phyloP scores from a whole-genome alignment of 1,140 invertebrate genomes.

The Bombus vancouverensis region DNA sequence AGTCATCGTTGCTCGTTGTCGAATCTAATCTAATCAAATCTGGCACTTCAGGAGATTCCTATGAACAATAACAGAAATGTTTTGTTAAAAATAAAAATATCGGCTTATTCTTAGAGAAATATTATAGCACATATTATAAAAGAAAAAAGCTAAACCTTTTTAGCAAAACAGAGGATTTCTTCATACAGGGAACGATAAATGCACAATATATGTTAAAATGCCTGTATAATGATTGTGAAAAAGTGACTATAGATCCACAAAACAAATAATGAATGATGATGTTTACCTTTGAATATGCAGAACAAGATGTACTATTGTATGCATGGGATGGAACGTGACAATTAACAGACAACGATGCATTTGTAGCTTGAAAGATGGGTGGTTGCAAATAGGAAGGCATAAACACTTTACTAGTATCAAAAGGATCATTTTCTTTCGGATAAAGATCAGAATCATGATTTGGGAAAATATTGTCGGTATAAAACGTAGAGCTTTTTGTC shows the following conservation, averaged over 20 bases:
- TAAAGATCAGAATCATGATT: slow-evolving; percentile 27
- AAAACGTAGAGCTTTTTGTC: slow-evolving; percentile 17
- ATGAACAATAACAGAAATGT: slow-evolving; percentile 24
- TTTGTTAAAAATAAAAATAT: neutral
- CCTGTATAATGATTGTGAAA: neutral
- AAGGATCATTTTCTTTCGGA: slow-evolving; percentile 70
- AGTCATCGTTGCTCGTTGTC: slow-evolving; percentile 84
- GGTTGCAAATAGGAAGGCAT: slow-evolving; percentile 67
- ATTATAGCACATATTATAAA: neutral
- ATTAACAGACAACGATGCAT: slow-evolving; percentile 58
- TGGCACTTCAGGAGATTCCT: slow-evolving; percentile 78
- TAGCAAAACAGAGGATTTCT: neutral
- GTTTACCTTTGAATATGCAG: slow-evolving; percentile 78
- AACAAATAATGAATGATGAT: slow-evolving; percentile 70
- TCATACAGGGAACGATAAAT: neutral
- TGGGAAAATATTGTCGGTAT: slow-evolving; percentile 16
- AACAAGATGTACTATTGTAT: slow-evolving; percentile 71
- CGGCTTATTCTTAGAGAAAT: neutral
- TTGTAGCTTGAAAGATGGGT: slow-evolving; percentile 61
- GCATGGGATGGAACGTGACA: slow-evolving; percentile 64
- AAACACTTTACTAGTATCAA: slow-evolving; percentile 74
- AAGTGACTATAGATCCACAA: slow-evolving; percentile 27
- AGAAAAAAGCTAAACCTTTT: neutral
- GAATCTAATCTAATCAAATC: slow-evolving; percentile 86
- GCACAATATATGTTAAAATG: slow-evolving; percentile 14